Base-by-base conservation (phyloP, 2,888 invertebrate genomes). In the Bunonema sp. region DNA sequence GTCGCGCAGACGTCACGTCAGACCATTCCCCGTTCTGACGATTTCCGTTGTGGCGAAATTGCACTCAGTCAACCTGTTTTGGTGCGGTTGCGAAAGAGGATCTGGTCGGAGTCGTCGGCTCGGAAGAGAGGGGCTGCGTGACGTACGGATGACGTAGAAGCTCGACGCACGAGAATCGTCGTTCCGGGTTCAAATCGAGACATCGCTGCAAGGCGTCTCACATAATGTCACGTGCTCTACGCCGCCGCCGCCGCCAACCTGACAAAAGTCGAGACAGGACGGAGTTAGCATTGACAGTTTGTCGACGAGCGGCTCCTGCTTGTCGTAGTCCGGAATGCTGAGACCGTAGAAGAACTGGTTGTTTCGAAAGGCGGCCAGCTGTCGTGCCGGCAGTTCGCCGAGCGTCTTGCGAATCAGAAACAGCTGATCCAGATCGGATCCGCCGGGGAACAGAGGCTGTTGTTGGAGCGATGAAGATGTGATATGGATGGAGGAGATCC, bases 391-490 rank as follows among this genome's bases (percentile, higher is more conserved):
- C 43, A 97, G 77, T 69, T 91, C 89, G 5, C 93, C 93, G 45
- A 93, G 76, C 1, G 89, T 89, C 71, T 82, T 82, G 65, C 87
- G 77, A 67, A 97, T 97, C 59, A 91, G 78, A 74, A 87, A 93
- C 40, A 97, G 74, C 72, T 97, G 93, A 74, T 97, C 97, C 20
- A 97, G 83, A 71, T 97, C 97, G 24, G 91, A 91, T 71, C 89
- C 84, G 29, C 97, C 97, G 0, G 97, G 93, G 93, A 93, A 97
- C 22, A 91, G 69, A 1, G 89, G 87, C 70, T 88, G 87, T 24
- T 21, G n/a, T n/a, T n/a, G n/a, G n/a, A n/a, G n/a, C 44, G 34
- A 85, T 1, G 16, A 4, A 21, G 19, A 10, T 18, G 8, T 5
- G 18, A 18, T 16, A 15, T 23, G 70, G 47, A 1, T 70, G 65